Conservation (phyloP, 1,140 invertebrate species). For the Monomorium pharaonis region DNA sequence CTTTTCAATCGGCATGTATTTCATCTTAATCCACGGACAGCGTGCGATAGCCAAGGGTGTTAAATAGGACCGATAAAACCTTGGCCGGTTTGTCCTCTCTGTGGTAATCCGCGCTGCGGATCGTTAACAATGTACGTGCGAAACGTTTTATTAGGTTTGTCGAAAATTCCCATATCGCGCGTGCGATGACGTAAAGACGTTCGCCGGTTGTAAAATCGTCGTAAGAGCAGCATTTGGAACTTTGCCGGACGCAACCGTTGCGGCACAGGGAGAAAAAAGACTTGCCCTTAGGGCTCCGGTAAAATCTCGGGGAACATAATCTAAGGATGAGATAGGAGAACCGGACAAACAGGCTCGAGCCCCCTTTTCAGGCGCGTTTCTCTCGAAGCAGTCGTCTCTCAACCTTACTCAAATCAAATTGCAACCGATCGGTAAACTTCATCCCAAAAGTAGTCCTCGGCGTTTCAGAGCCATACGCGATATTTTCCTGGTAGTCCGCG, state of each 20-base stretch:
- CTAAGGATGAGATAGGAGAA: slow-evolving; percentile 45
- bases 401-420: not conserved
- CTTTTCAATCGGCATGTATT: not conserved
- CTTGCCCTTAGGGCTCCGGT: not conserved
- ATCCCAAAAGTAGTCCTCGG: not conserved
- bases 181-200: not conserved
- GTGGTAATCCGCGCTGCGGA: not conserved
- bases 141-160: slow-evolving; percentile 8
- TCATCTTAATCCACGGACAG: not conserved
- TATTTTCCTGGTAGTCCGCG: not conserved
- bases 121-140: slow-evolving; percentile 1
- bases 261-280: not conserved
- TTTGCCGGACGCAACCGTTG: not conserved
- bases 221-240: not conserved
- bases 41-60: not conserved
- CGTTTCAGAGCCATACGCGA: not conserved
- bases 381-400: not conserved
- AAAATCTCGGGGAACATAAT: not conserved
- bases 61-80: not conserved
- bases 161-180: not conserved
- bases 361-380: slow-evolving; percentile 8
- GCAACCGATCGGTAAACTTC: not conserved
- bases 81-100: not conserved
- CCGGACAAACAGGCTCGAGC: slow-evolving; percentile 52
- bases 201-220: not conserved